phyloP scores from a whole-genome alignment of 2,113 vertebrate species.

The Ageneiosus marmoratus region DNA sequence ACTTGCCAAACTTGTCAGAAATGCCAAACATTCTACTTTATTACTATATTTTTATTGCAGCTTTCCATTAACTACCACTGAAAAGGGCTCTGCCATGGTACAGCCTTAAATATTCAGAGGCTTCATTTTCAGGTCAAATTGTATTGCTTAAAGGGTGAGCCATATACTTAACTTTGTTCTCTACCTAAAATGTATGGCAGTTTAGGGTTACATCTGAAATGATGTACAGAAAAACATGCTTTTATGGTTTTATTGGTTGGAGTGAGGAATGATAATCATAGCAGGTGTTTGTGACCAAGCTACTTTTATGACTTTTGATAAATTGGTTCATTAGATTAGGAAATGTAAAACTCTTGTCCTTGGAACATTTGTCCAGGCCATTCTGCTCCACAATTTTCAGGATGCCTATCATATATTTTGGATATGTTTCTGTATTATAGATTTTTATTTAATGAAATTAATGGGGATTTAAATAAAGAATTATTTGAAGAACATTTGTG shows the following conservation, averaged over 20 bases:
- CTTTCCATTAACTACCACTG: background rate
- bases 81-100: background rate
- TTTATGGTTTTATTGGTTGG: background rate
- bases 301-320: background rate
- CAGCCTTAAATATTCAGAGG: background rate
- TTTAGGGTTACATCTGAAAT: background rate
- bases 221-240: background rate
- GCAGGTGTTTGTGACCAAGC: background rate
- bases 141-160: background rate
- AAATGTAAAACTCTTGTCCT: background rate
- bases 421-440: background rate
- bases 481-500: background rate
- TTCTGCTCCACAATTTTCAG: background rate
- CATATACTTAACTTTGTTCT: background rate
- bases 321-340: background rate
- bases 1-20: background rate
- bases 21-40: background rate
- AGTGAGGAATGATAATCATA: background rate
- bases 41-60: background rate
- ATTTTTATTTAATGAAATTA: no score
- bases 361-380: background rate
- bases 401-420: background rate
- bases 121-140: background rate
- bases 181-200: no score
- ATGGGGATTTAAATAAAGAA: background rate